These are phyloP conservation scores for Setipinna tenuifilis DNA, from an alignment of 2,797 vertebrate genomes.

Conservation along the genomic window DNA sequence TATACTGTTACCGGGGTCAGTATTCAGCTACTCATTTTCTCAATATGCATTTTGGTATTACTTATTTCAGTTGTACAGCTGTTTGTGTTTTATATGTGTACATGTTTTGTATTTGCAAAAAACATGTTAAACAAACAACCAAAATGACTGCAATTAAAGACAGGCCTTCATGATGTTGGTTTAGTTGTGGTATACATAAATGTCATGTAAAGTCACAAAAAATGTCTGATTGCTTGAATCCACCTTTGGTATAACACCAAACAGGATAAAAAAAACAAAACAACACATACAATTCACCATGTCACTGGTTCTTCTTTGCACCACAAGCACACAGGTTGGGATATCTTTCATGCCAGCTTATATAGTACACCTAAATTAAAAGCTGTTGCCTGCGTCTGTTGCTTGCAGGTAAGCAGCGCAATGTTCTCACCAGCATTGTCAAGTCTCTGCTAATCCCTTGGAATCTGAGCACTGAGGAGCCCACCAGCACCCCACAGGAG, in stretches of 20 bases:
- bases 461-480: slow-evolving; percentile 41
- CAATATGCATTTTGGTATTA: background rate
- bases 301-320: background rate
- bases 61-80: background rate
- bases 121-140: background rate
- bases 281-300: background rate
- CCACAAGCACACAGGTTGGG: background rate
- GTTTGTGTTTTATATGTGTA: background rate
- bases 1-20: slow-evolving; percentile 91
- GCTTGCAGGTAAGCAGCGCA: slow-evolving; percentile 23
- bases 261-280: background rate
- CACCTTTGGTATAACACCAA: background rate
- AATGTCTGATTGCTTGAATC: background rate
- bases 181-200: background rate
- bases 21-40: background rate
- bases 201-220: background rate
- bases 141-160: background rate
- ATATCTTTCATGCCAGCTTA: background rate
- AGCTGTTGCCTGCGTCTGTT: background rate
- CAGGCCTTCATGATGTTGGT: background rate
- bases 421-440: slow-evolving; percentile 38
- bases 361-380: background rate
- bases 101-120: background rate
- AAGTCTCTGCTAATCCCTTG: slow-evolving; percentile 45
- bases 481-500: background rate